Evolutionary conservation across 2,888 invertebrate species (phyloP).

Genomic region (Flexamia atlantica): DNA sequence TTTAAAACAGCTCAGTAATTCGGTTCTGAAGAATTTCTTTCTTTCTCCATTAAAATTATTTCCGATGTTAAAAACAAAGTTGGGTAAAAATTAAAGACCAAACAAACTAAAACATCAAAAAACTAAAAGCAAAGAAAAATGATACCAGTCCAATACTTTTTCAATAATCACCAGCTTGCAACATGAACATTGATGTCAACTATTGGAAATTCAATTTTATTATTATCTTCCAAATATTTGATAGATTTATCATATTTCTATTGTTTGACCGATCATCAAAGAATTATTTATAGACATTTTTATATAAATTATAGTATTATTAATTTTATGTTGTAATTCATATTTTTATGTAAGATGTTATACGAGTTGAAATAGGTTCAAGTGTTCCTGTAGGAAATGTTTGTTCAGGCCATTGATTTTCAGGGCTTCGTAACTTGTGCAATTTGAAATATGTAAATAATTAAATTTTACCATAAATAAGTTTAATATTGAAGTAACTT

Average conservation of each 20-base stretch:
- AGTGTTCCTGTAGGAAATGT: constrained; percentile 38
- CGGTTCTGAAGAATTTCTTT: no score
- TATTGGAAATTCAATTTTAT: not conserved
- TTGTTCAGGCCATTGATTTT: not conserved
- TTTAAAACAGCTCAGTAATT: no score
- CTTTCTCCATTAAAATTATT: no score
- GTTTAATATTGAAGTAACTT: constrained; percentile 9
- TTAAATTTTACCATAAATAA: constrained; percentile 34
- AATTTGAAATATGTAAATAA: constrained; percentile 29
- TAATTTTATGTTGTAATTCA: constrained; percentile 39
- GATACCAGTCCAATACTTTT: not conserved
- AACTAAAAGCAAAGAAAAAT: no score
- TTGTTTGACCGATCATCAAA: constrained; percentile 6
- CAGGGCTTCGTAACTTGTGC: constrained; percentile 32
- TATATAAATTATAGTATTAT: constrained; percentile 32
- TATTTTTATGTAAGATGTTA: constrained; percentile 40
- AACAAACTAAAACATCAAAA: no score
- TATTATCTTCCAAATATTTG: constrained; percentile 12
- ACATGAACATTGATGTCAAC: not conserved
- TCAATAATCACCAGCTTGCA: constrained; percentile 9
- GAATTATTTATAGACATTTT: not conserved
- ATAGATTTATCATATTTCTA: constrained; percentile 7
- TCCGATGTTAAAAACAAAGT: no score
- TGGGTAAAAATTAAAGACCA: no score
- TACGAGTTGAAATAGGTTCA: constrained; percentile 35